Evolutionary conservation across 2,113 vertebrate species (phyloP), one percentile per base, ranked within the genome.

Genomic region (Desmodus rotundus): DNA sequence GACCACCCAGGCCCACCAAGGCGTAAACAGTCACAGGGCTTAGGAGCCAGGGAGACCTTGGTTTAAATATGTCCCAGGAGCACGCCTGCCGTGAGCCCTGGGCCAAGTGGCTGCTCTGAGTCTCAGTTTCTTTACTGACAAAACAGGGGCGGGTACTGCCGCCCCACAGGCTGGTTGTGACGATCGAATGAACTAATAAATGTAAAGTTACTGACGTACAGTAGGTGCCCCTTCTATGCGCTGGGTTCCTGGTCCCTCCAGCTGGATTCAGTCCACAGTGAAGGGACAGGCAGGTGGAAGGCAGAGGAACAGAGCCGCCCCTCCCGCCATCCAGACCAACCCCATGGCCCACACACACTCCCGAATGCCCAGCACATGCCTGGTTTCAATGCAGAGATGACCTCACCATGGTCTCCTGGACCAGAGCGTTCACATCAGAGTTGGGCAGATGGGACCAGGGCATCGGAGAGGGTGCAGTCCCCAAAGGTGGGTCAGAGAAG

Each of bases 361-460:
- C 19, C 1, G 4, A 14, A 31, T 41, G n/a, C 43, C n/a, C 9
- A 20, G 36, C 3, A 2, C 14, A 67, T 0, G 1, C 36, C 74
- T 47, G 54, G 61, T 10, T 82, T 70, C 70, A n/a, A 54, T 1
- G 20, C 26, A 87, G n/a, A 36, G 5, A 4, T 33, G 47, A 15
- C 17, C 7, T 58, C 0, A 1, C 13, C 28, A 4, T 15, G 15
- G n/a, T 72, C 58, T 63, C 33, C 33, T 4, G 4, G 54, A 63
- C 9, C n/a, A 58, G 17, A 5, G 33, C 45, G 13, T 36, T 68
- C 72, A 54, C 17, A 17, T 7, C 24, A 7, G 9, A 65, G 26
- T 10, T 0, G 13, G 31, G 50, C 22, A 31, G 73, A 36, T n/a
- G 70, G 68, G 31, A 33, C 43, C 8, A 47, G 43, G 36, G 20